A percentile compares a stretch with the other conserved stretches of the same genome.
Conservation (phyloP, 1,140 invertebrate genomes). For the Achatina immaculata region DNA sequence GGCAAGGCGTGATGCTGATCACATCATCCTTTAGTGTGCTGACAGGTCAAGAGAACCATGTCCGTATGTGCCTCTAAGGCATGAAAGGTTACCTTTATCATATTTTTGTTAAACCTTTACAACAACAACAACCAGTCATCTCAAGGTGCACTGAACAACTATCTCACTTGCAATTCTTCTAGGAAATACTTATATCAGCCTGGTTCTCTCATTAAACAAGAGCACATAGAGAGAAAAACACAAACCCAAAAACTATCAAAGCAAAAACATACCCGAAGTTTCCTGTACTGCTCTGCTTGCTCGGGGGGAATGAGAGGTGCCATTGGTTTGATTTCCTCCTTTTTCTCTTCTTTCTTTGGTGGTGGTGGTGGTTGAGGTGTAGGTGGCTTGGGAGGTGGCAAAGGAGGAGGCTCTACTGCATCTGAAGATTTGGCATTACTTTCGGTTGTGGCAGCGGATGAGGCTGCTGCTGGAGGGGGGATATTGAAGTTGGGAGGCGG, state of each 20-base stretch:
- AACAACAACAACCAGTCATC: too few species aligned
- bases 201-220: too few species aligned
- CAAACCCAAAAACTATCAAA: neutral
- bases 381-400: constrained; percentile 43
- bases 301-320: constrained; percentile 52
- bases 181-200: too few species aligned
- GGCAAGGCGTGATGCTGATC: too few species aligned
- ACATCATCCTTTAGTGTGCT: too few species aligned
- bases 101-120: too few species aligned
- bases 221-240: too few species aligned
- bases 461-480: constrained; percentile 22
- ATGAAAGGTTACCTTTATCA: too few species aligned
- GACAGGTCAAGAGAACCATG: too few species aligned
- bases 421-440: constrained; percentile 7
- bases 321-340: constrained; percentile 50
- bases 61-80: too few species aligned
- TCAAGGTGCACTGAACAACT: too few species aligned
- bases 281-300: constrained; percentile 52
- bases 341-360: constrained; percentile 46
- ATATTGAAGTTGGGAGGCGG: constrained; percentile 44
- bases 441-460: neutral
- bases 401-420: constrained; percentile 39
- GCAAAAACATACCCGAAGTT: constrained; percentile 36
- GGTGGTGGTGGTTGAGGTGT: constrained; percentile 48
- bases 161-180: too few species aligned